phyloP scores from a whole-genome alignment of 1,140 invertebrate genomes.

The Aphidius ervi region DNA sequence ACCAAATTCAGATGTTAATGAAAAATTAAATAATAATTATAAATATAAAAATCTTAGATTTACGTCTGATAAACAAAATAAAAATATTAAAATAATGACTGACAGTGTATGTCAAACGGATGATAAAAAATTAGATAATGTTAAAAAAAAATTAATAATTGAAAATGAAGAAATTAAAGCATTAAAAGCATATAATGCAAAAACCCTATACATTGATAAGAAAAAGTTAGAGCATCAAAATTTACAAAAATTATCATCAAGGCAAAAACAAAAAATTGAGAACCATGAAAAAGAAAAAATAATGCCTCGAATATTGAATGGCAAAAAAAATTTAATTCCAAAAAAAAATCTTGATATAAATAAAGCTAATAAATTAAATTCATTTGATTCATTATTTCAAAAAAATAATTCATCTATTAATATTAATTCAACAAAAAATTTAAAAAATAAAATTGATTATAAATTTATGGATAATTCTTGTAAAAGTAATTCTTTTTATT shows the following conservation, averaged over 20 bases:
- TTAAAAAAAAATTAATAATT: neutral
- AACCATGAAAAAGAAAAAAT: no score
- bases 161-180: conserved; percentile 23
- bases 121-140: neutral
- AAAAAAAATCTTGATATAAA: no score
- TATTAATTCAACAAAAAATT: no score
- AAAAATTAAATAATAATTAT: no score
- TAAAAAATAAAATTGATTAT: no score
- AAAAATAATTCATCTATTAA: no score
- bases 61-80: neutral
- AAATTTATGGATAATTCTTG: no score
- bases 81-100: neutral
- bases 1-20: neutral
- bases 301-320: no score
- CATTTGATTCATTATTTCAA: no score
- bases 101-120: neutral
- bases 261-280: neutral
- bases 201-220: conserved; percentile 22
- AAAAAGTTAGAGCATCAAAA: neutral
- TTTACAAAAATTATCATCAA: conserved; percentile 2
- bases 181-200: conserved; percentile 26
- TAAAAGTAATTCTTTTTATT: no score
- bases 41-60: neutral
- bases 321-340: no score
- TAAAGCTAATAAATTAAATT: no score